Evolutionary conservation across 2,797 vertebrate genomes (phyloP).

Genomic region (Australoheros facetus): DNA sequence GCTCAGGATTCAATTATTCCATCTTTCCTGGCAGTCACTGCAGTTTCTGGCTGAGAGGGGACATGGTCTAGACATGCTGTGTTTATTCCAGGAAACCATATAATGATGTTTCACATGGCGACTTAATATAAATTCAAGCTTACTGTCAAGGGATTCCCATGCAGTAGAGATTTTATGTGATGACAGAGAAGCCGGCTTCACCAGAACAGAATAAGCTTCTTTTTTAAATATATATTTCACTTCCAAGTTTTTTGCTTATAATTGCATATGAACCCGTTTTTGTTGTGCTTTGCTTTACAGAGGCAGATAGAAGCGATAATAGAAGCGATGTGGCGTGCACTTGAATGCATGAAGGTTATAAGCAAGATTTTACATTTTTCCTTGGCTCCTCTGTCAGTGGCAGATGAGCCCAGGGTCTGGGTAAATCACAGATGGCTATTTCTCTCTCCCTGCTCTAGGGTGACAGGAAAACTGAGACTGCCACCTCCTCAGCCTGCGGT

Average conservation of each 20-base stretch:
- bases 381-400: not conserved
- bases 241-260: not conserved
- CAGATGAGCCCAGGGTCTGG: conserved; percentile 38
- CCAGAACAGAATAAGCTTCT: not conserved
- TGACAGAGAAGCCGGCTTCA: not conserved
- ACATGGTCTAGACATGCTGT: conserved; percentile 33
- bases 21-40: conserved; percentile 19
- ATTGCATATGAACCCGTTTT: not conserved
- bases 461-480: conserved; percentile 52
- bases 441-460: conserved; percentile 43
- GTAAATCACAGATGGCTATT: conserved; percentile 69
- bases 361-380: conserved; percentile 12
- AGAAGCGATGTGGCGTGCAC: not conserved
- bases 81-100: conserved; percentile 48
- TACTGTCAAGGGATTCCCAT: conserved; percentile 8
- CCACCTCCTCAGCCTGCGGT: conserved; percentile 62
- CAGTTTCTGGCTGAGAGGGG: conserved; percentile 15
- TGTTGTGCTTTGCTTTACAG: not conserved
- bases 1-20: conserved; percentile 37
- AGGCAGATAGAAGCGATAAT: not conserved
- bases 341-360: conserved; percentile 8
- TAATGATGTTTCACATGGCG: conserved; percentile 25
- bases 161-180: not conserved
- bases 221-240: not conserved
- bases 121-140: conserved; percentile 12